Percentiles rank a stretch among this genome's conserved stretches.
phyloP scores from a whole-genome alignment of 2,888 invertebrate species.

The Erebia ligea region DNA sequence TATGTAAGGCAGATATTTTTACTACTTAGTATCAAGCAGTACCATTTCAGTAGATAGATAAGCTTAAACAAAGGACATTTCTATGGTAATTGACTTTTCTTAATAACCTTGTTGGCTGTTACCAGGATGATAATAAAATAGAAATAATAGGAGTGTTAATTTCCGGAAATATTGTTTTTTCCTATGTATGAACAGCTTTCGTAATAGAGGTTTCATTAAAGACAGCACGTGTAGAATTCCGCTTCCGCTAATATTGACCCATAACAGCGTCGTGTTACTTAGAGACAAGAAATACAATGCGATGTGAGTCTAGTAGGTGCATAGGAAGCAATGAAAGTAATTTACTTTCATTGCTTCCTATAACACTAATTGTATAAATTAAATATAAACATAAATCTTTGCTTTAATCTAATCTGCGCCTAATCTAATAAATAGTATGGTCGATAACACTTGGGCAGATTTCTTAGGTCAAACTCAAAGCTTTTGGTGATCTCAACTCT shows the following conservation, averaged over 20 bases:
- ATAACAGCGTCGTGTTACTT: no score
- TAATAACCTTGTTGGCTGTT: background rate
- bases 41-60: constrained; percentile 1
- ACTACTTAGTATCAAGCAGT: background rate
- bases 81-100: constrained; percentile 26
- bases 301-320: background rate
- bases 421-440: no score
- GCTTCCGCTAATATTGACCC: no score
- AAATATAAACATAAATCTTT: no score
- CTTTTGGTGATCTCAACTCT: no score
- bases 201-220: background rate
- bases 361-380: no score
- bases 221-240: background rate
- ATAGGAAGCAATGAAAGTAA: no score
- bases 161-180: background rate
- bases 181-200: background rate
- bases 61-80: constrained; percentile 19
- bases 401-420: no score
- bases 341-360: no score
- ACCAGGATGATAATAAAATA: constrained; percentile 5
- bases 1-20: background rate
- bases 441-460: no score
- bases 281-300: no score
- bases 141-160: background rate
- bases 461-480: no score